A percentile compares a stretch with the other conserved stretches of the same genome.
These are phyloP conservation scores for Numenius arquata DNA, from an alignment of 2,113 vertebrate genomes.

Conservation along the genomic window DNA sequence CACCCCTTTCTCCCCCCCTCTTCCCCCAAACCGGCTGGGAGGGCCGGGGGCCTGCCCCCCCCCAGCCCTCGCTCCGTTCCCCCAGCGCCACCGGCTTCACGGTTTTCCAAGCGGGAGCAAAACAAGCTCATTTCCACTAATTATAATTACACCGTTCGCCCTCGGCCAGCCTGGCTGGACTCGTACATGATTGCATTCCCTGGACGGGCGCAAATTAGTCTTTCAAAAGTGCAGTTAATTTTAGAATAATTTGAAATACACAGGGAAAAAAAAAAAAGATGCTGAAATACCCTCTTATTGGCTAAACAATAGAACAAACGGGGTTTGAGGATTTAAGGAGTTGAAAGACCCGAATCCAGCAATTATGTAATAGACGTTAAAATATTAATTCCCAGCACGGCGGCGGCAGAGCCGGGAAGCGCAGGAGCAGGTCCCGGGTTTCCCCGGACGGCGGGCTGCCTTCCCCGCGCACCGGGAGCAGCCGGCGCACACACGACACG, in stretches of 20 bases:
- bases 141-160: constrained; percentile 5
- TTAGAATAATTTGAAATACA: background rate
- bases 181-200: background rate
- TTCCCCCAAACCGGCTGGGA: background rate
- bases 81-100: constrained; percentile 11
- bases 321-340: background rate
- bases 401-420: background rate
- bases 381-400: background rate
- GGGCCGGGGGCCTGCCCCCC: background rate
- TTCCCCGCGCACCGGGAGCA: background rate
- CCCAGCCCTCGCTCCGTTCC: background rate
- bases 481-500: background rate
- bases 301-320: constrained; percentile 17
- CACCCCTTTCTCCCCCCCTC: background rate
- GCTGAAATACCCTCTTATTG: constrained; percentile 46
- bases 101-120: constrained; percentile 9
- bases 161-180: constrained; percentile 32
- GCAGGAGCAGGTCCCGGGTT: background rate
- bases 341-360: background rate
- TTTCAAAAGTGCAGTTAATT: constrained; percentile 21
- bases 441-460: background rate
- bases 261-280: background rate
- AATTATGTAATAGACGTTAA: constrained; percentile 40
- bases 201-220: background rate
- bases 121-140: constrained; percentile 51